A percentile compares a stretch with the other conserved stretches of the same genome.
Evolutionary conservation across 2,113 vertebrate species (phyloP).

Genomic region (Lichenostomus cassidix): DNA sequence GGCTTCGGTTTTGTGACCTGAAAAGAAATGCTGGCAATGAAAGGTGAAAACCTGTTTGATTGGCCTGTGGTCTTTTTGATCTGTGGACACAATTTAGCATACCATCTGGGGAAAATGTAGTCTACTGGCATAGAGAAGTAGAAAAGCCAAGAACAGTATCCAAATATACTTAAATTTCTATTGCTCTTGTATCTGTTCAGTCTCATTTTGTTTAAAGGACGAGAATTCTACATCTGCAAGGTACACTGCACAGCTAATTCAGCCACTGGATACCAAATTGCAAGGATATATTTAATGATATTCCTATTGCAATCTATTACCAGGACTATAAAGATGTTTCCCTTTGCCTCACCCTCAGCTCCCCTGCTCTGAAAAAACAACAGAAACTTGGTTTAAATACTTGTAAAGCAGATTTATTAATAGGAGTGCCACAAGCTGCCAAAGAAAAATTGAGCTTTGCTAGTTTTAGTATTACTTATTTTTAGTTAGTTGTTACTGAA

Average conservation of each 20-base stretch:
- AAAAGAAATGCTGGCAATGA: slow-evolving; percentile 41
- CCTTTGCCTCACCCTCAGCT: rapidly evolving
- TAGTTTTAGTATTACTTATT: background rate
- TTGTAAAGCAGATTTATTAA: background rate
- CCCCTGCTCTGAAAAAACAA: rapidly evolving
- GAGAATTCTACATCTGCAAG: background rate
- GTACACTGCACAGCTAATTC: background rate
- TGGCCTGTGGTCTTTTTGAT: slow-evolving; percentile 46
- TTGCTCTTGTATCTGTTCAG: background rate
- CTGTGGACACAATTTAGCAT: background rate
- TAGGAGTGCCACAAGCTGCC: background rate
- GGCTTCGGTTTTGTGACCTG: slow-evolving; percentile 55
- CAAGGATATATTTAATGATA: background rate
- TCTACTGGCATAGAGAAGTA: background rate
- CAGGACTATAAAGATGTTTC: background rate
- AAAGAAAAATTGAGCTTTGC: background rate
- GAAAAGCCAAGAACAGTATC: background rate
- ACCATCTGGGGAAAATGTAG: slow-evolving; percentile 13
- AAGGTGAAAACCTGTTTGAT: slow-evolving; percentile 37
- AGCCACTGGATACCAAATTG: background rate
- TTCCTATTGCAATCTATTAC: background rate
- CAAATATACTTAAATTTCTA: background rate
- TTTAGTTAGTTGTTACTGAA: background rate
- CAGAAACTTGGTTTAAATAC: background rate
- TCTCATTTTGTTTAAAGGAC: background rate